These are phyloP conservation scores for Characodon lateralis DNA, from an alignment of 2,797 vertebrate species.

Conservation along the genomic window DNA sequence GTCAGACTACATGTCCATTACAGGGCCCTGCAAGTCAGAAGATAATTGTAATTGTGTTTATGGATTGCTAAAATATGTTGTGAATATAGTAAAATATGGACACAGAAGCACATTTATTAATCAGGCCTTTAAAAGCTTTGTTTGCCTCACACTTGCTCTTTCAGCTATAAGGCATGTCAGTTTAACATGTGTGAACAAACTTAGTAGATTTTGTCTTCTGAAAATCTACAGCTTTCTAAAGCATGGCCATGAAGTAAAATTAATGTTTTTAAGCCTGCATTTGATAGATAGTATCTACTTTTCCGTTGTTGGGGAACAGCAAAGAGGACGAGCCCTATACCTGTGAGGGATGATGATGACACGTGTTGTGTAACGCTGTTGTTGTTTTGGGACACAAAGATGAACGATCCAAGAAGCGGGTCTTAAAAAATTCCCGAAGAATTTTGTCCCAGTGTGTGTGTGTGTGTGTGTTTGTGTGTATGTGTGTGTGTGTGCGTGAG, in stretches of 20 bases:
- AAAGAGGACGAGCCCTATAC: slow-evolving; percentile 59
- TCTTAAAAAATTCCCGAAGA: slow-evolving; percentile 33
- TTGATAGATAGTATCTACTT: slow-evolving; percentile 66
- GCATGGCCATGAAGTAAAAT: slow-evolving; percentile 50
- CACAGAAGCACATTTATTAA: not conserved
- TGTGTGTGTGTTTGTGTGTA: not conserved
- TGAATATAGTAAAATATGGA: not conserved
- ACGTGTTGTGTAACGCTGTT: slow-evolving; percentile 42
- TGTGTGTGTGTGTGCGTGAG: not conserved
- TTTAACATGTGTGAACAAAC: slow-evolving; percentile 21
- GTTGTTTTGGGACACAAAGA: slow-evolving; percentile 53
- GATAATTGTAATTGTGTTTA: not conserved
- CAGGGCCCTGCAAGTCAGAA: not conserved
- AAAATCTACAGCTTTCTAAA: slow-evolving; percentile 37
- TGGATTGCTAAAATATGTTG: not conserved
- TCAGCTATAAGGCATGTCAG: slow-evolving; percentile 41
- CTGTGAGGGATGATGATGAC: slow-evolving; percentile 61
- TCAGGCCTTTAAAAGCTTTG: slow-evolving; percentile 25
- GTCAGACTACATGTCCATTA: not conserved
- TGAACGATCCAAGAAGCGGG: slow-evolving; percentile 24
- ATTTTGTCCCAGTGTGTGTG: slow-evolving; percentile 1
- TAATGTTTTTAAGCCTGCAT: slow-evolving; percentile 35
- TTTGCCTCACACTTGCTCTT: slow-evolving; percentile 48
- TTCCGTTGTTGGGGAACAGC: slow-evolving; percentile 57
- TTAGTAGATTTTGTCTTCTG: slow-evolving; percentile 31